Percentiles rank a stretch among this genome's conserved stretches.
These are phyloP conservation scores for Myotis brandtii DNA, from an alignment of 2,113 vertebrate species.

Conservation along the genomic window DNA sequence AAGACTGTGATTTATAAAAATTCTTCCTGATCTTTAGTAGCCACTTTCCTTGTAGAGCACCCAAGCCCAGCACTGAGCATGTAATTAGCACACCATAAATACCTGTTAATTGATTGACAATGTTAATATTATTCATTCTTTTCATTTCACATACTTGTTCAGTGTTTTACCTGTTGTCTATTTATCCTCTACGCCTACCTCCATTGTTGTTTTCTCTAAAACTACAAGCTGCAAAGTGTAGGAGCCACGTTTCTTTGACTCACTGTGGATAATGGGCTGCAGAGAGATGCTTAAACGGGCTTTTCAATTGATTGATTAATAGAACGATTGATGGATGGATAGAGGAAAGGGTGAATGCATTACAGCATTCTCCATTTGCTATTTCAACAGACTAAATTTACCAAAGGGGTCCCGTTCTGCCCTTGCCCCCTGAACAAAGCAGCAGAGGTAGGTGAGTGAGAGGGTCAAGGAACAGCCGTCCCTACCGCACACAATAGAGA, in stretches of 20 bases:
- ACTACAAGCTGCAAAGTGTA: slow-evolving; percentile 53
- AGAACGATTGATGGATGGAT: slow-evolving; percentile 54
- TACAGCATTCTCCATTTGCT: slow-evolving; percentile 60
- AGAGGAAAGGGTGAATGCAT: slow-evolving; percentile 54
- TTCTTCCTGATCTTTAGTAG: slow-evolving; percentile 19
- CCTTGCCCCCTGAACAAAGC: slow-evolving; percentile 68
- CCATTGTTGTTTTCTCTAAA: slow-evolving; percentile 63
- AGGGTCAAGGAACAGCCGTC: slow-evolving; percentile 24
- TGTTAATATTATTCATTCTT: slow-evolving; percentile 40
- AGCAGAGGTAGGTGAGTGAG: slow-evolving; percentile 46
- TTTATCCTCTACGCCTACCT: slow-evolving; percentile 42
- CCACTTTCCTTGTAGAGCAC: not conserved
- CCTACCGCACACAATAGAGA: slow-evolving; percentile 21
- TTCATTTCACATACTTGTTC: slow-evolving; percentile 55
- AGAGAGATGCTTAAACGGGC: slow-evolving; percentile 69
- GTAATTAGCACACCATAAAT: slow-evolving; percentile 25
- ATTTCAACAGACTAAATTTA: slow-evolving; percentile 63
- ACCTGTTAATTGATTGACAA: slow-evolving; percentile 65
- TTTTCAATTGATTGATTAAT: slow-evolving; percentile 73
- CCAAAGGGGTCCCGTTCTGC: slow-evolving; percentile 46
- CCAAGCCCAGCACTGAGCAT: not conserved
- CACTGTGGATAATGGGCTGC: slow-evolving; percentile 58
- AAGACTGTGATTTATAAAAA: slow-evolving; percentile 27
- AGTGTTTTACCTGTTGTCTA: slow-evolving; percentile 73
- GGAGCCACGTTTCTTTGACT: slow-evolving; percentile 62